phyloP scores from a whole-genome alignment of 2,113 vertebrate genomes.

The Phyllostomus discolor region DNA sequence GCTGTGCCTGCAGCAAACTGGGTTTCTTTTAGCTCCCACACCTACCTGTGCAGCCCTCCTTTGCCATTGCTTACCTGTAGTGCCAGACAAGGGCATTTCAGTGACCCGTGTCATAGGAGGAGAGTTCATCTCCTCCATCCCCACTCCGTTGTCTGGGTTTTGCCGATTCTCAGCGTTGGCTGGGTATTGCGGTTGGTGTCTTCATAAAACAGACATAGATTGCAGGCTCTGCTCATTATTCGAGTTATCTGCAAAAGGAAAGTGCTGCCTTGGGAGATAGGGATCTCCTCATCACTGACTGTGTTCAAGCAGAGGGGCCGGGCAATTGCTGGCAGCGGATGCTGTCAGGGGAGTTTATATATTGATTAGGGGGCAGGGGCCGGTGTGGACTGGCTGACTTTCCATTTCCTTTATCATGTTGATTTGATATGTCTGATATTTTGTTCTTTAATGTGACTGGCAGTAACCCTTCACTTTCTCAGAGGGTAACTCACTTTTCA shows the following conservation, averaged over 20 bases:
- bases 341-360: no score
- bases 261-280: neutral
- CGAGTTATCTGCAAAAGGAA: neutral
- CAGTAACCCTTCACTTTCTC: neutral
- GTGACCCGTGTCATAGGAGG: neutral
- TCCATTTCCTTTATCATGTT: slow-evolving; percentile 1
- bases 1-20: neutral
- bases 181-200: neutral
- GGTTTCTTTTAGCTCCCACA: neutral
- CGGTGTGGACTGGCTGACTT: neutral
- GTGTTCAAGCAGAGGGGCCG: no score
- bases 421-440: neutral
- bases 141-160: neutral
- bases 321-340: no score
- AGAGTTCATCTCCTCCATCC: neutral
- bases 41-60: neutral
- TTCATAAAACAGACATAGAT: neutral
- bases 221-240: neutral
- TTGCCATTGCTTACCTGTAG: neutral
- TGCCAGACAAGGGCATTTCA: neutral
- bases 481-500: neutral
- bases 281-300: neutral
- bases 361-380: no score
- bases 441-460: neutral
- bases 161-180: neutral